Percentiles rank a stretch among this genome's conserved stretches.
Evolutionary conservation across 2,113 vertebrate genomes (phyloP).

Genomic region (Motacilla tschutschensis): DNA sequence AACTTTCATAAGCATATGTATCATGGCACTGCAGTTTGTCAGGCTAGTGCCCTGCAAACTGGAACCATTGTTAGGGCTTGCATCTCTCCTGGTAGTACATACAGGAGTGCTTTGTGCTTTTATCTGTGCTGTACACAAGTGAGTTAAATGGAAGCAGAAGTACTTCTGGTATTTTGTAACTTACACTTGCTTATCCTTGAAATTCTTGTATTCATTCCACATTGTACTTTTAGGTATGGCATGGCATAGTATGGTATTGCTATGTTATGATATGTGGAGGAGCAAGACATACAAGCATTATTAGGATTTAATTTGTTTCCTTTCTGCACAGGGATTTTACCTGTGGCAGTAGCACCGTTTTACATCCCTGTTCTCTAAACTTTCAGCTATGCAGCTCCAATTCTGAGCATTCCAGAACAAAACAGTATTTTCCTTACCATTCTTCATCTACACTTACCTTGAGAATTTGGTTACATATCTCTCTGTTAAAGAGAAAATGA

Average conservation of each 20-base stretch:
- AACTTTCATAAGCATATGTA: accelerated
- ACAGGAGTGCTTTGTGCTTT: not conserved
- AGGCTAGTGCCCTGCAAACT: not conserved
- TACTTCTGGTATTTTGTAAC: not conserved
- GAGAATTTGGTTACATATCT: not conserved
- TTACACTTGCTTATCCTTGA: not conserved
- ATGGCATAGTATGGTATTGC: not conserved
- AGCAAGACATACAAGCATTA: not conserved
- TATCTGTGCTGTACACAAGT: accelerated
- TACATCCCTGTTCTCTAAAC: not conserved
- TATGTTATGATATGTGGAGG: not conserved
- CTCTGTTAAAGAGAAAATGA: not conserved
- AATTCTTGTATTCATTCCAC: not conserved
- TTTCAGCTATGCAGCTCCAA: not conserved
- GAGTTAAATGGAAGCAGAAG: not conserved
- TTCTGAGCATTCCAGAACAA: not conserved
- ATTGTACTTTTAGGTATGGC: not conserved
- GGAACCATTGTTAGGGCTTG: not conserved
- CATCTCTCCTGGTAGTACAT: not conserved
- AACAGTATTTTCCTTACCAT: not conserved
- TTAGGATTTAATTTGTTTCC: not conserved
- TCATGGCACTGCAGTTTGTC: not conserved
- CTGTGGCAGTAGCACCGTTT: not conserved
- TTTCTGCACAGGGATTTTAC: not conserved
- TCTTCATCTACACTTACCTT: not conserved